Conservation (phyloP, 2,888 invertebrate species). For the Cinara cedri region DNA sequence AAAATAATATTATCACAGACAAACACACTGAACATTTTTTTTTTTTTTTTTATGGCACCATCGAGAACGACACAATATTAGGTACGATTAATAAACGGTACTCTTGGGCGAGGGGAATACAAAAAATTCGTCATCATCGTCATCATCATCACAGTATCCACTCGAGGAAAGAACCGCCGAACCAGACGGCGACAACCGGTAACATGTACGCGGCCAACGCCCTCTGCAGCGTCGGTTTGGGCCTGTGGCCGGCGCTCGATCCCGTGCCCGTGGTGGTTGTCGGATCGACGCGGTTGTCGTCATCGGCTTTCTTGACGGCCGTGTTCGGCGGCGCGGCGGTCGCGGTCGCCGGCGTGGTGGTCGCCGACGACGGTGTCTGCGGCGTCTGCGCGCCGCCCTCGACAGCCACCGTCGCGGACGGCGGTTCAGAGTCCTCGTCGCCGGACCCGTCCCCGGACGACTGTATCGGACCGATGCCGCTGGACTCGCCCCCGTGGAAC, state of each 20-base stretch:
- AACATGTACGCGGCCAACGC: conserved; percentile 78
- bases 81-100: neutral
- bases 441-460: conserved; percentile 47
- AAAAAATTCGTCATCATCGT: too few relatives aligned
- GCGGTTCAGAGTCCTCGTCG: conserved; percentile 37
- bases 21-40: conserved; percentile 29
- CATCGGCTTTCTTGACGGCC: conserved; percentile 59
- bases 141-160: conserved; percentile 66
- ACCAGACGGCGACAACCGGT: conserved; percentile 84
- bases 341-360: conserved; percentile 60
- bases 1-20: conserved; percentile 46
- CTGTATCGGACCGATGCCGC: conserved; percentile 53
- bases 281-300: conserved; percentile 43
- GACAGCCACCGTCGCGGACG: conserved; percentile 59
- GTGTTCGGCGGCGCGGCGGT: conserved; percentile 62
- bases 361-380: neutral
- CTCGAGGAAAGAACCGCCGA: conserved; percentile 81
- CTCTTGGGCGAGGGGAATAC: neutral
- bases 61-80: conserved; percentile 21
- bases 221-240: conserved; percentile 66
- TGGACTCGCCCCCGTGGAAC: conserved; percentile 53
- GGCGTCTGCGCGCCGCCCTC: conserved; percentile 53
- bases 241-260: conserved; percentile 34
- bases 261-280: neutral
- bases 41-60: conserved; percentile 40